Percentiles rank a stretch among this genome's conserved stretches.
These are phyloP conservation scores for Dreissena rostriformis DNA, from an alignment of 1,140 invertebrate genomes.

Conservation along the genomic window DNA sequence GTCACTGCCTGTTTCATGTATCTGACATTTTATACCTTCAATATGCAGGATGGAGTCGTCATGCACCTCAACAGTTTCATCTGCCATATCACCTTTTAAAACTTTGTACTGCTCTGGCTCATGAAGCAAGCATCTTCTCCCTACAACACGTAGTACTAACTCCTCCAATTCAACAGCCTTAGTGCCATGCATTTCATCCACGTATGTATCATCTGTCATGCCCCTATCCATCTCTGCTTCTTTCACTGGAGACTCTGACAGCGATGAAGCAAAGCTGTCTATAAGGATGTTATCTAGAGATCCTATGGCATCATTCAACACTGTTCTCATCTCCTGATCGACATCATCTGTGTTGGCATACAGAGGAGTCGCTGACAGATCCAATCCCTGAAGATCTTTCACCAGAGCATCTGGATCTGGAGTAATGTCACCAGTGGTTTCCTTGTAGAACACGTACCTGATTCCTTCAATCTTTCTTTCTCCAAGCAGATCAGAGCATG, in stretches of 20 bases:
- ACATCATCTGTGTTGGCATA: constrained; percentile 46
- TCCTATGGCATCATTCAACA: constrained; percentile 62
- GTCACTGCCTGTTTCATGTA: constrained; percentile 5
- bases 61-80: constrained; percentile 27
- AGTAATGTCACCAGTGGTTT: constrained; percentile 20
- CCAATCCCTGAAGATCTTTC: constrained; percentile 46
- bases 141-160: constrained; percentile 35
- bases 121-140: constrained; percentile 36
- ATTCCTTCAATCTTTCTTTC: not conserved
- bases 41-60: constrained; percentile 33
- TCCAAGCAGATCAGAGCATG: constrained; percentile 8
- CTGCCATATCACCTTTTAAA: not conserved
- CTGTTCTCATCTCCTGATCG: constrained; percentile 52
- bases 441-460: not conserved
- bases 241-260: constrained; percentile 24
- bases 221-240: not conserved
- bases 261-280: constrained; percentile 42
- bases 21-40: constrained; percentile 25
- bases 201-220: constrained; percentile 3
- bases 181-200: not conserved
- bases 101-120: constrained; percentile 17
- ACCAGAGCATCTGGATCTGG: constrained; percentile 54
- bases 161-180: constrained; percentile 41
- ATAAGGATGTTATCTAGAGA: constrained; percentile 60
- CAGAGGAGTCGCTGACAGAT: constrained; percentile 56